These are phyloP conservation scores for Luidia sarsii DNA, from an alignment of 53 echinoderm and acorn worm species.

Conservation along the genomic window DNA sequence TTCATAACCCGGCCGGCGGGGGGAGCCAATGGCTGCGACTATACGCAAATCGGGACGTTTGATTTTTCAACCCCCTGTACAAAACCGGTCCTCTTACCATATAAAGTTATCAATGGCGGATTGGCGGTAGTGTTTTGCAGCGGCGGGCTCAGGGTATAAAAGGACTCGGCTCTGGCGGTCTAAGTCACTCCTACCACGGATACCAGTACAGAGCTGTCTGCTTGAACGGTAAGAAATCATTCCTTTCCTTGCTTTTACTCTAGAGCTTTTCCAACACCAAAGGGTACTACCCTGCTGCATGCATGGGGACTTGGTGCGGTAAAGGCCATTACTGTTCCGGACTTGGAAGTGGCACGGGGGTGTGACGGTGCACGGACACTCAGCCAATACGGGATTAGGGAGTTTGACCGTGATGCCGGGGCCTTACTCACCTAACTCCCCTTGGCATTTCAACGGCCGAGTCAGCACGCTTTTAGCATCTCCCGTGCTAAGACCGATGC, in stretches of 20 bases:
- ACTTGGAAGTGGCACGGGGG: too few relatives aligned
- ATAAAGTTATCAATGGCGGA: constrained; percentile 47
- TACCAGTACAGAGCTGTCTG: constrained; percentile 42
- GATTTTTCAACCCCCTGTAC: constrained; percentile 26
- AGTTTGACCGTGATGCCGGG: too few relatives aligned
- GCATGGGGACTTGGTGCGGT: too few relatives aligned
- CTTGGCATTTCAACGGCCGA: too few relatives aligned
- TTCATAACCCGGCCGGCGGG: background rate
- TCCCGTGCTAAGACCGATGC: too few relatives aligned
- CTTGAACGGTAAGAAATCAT: constrained; percentile 36
- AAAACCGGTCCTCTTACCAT: constrained; percentile 47
- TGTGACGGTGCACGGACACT: too few relatives aligned
- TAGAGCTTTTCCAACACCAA: too few relatives aligned
- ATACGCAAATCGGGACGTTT: constrained; percentile 47
- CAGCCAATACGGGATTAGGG: too few relatives aligned
- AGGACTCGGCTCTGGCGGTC: background rate
- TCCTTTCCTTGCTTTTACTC: background rate
- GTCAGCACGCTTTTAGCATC: too few relatives aligned
- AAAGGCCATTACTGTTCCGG: background rate
- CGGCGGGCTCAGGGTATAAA: constrained; percentile 31
- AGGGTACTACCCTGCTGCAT: too few relatives aligned
- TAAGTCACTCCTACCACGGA: constrained; percentile 45
- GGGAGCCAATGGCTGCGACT: constrained; percentile 18
- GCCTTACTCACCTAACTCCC: too few relatives aligned
- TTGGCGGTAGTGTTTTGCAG: constrained; percentile 19